Evolutionary conservation across 2,113 vertebrate species (phyloP).

Genomic region (pig (Sus scrofa)): DNA sequence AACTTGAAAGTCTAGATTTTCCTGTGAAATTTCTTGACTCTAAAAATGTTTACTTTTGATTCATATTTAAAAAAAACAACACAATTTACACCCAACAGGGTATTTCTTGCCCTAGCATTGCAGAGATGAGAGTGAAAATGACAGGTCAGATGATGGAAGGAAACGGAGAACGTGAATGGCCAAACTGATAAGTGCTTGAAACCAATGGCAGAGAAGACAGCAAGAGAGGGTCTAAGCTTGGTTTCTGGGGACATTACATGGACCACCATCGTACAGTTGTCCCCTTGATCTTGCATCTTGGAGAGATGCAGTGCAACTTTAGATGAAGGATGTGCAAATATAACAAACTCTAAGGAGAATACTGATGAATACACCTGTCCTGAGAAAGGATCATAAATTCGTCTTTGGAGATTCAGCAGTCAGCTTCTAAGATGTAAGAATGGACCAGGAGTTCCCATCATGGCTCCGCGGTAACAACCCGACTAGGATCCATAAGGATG

Average conservation of each 20-base stretch:
- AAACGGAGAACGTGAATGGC: background rate
- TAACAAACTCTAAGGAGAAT: rapidly evolving
- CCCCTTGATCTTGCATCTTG: rapidly evolving
- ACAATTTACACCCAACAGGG: rapidly evolving
- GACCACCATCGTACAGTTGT: rapidly evolving
- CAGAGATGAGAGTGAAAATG: background rate
- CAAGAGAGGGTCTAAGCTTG: rapidly evolving
- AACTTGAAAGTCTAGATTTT: background rate
- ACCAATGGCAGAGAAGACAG: rapidly evolving
- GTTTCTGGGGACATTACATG: rapidly evolving
- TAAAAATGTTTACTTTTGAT: background rate
- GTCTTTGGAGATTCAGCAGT: background rate
- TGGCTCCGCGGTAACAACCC: no score
- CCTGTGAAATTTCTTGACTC: background rate
- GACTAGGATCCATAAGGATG: no score
- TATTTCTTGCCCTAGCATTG: background rate
- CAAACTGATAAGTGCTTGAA: background rate
- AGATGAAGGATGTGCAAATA: rapidly evolving
- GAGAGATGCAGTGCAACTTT: background rate
- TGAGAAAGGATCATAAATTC: background rate
- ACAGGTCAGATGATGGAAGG: background rate
- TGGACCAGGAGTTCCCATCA: background rate
- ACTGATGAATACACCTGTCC: rapidly evolving
- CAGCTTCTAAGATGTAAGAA: background rate
- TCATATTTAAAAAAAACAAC: background rate